Evolutionary conservation across 2,888 invertebrate species (phyloP).

Genomic region (Heteromurus nitidus): DNA sequence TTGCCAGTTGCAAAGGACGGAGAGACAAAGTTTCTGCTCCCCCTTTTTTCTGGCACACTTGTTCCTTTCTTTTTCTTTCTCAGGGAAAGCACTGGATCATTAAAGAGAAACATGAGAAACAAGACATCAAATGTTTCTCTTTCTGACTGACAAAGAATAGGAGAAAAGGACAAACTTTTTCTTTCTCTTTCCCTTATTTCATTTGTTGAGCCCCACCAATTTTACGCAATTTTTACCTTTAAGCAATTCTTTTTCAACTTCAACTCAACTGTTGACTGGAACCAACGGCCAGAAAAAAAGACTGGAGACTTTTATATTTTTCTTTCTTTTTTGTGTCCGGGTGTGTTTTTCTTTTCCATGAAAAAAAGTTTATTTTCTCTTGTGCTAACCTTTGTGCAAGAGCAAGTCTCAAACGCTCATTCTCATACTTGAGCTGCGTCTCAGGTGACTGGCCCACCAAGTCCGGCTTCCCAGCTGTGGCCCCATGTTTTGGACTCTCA

Average conservation of each 20-base stretch:
- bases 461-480: slow-evolving; percentile 67
- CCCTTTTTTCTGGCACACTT: neutral
- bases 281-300: neutral
- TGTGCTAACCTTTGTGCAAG: slow-evolving; percentile 89
- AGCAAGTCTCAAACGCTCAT: slow-evolving; percentile 95
- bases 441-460: slow-evolving; percentile 78
- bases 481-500: slow-evolving; percentile 73
- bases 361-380: neutral
- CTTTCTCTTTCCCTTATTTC: neutral
- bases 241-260: neutral
- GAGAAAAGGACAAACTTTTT: neutral
- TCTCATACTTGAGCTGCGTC: slow-evolving; percentile 96
- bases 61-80: neutral
- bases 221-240: too few relatives aligned
- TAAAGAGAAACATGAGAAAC: slow-evolving; percentile 26
- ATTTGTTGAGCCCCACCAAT: too few relatives aligned
- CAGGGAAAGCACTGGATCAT: slow-evolving; percentile 17
- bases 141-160: neutral
- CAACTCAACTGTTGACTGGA: slow-evolving; percentile 8
- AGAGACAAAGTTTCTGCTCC: slow-evolving; percentile 1
- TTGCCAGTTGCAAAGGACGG: neutral
- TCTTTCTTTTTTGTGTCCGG: neutral
- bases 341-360: neutral
- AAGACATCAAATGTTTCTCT: slow-evolving; percentile 29
- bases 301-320: neutral